phyloP scores from a whole-genome alignment of 2,113 vertebrate genomes.

The Caloenas nicobarica region DNA sequence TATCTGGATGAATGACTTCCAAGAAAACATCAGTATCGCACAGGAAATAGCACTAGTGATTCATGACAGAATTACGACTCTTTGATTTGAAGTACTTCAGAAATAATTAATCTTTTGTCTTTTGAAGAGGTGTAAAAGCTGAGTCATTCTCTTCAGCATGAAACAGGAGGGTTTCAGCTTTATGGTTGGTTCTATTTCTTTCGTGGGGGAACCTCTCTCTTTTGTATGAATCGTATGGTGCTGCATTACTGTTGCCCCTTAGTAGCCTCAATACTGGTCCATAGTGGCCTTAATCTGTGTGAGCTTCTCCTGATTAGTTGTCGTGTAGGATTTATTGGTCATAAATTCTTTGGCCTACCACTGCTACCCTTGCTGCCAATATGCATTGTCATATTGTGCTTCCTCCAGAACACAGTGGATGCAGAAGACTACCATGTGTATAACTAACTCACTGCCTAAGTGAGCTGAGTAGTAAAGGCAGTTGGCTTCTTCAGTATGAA shows the following conservation, averaged over 20 bases:
- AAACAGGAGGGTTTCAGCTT: not conserved
- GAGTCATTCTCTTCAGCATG: not conserved
- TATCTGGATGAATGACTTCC: not conserved
- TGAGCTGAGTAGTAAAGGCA: not conserved
- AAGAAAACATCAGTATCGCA: not conserved
- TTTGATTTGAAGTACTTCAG: not conserved
- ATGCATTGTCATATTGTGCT: not conserved
- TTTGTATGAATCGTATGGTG: not conserved
- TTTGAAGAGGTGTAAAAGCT: not conserved
- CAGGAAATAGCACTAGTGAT: not conserved
- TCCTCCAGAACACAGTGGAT: not conserved
- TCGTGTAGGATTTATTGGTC: not conserved
- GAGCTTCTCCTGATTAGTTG: not conserved
- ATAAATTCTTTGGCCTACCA: not conserved
- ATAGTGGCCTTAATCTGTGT: not conserved
- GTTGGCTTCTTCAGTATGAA: not conserved
- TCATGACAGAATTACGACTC: not conserved
- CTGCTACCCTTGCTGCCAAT: not conserved
- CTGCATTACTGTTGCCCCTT: not conserved
- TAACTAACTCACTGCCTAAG: not conserved
- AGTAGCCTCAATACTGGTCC: not conserved
- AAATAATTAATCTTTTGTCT: not conserved
- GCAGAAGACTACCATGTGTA: not conserved
- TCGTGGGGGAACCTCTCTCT: not conserved
- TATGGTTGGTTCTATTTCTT: not conserved